Evolutionary conservation across 1,140 invertebrate species (phyloP).

Genomic region (Hycleus phaleratus): DNA sequence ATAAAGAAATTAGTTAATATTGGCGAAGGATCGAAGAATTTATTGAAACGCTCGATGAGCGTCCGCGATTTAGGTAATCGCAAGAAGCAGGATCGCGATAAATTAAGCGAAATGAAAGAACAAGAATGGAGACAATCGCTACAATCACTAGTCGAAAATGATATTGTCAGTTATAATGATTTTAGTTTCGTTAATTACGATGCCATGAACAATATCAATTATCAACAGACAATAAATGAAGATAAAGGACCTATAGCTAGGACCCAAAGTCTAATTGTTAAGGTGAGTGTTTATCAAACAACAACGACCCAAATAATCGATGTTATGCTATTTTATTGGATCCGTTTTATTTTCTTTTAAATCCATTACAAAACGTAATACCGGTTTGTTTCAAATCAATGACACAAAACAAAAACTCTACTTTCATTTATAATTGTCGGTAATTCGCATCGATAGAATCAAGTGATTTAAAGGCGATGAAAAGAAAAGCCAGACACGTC

Average conservation of each 20-base stretch:
- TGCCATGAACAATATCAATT: constrained; percentile 29
- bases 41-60: constrained; percentile 34
- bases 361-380: no score
- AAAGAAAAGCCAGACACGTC: no score
- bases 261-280: constrained; percentile 34
- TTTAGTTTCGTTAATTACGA: constrained; percentile 40
- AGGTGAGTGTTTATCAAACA: constrained; percentile 24
- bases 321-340: no score
- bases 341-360: no score
- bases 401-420: no score
- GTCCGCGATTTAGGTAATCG: constrained; percentile 30
- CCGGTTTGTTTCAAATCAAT: no score
- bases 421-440: no score
- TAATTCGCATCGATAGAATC: no score
- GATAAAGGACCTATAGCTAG: constrained; percentile 23
- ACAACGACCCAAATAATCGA: neutral
- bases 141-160: constrained; percentile 37
- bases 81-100: constrained; percentile 19
- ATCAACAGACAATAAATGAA: constrained; percentile 9
- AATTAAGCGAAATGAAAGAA: constrained; percentile 27
- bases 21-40: constrained; percentile 28
- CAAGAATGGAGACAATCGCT: constrained; percentile 36
- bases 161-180: constrained; percentile 39
- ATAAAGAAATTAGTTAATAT: constrained; percentile 28
- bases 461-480: no score